Percentiles rank a stretch among this genome's conserved stretches.
Conservation (phyloP, 2,113 vertebrate genomes). For the Oncorhynchus kisutch region DNA sequence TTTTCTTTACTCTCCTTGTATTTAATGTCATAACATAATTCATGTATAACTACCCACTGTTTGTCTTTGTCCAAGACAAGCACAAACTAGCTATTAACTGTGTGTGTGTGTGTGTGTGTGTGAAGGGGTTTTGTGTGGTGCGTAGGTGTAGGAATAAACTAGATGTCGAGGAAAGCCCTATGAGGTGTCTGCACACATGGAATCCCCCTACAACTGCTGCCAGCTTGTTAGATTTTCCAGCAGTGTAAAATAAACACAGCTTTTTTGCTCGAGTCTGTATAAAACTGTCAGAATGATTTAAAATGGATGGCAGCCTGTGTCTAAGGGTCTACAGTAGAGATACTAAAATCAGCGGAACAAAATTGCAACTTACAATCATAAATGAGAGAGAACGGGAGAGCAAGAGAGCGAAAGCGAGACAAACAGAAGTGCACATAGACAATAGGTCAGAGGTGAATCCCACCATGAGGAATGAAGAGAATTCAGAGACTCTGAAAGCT, state of each 20-base stretch:
- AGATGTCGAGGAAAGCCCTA: conserved; percentile 55
- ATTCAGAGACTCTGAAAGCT: no score
- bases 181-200: conserved; percentile 56
- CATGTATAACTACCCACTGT: conserved; percentile 33
- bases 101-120: neutral
- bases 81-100: conserved; percentile 19
- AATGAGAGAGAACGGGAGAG: no score
- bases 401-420: no score
- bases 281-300: conserved; percentile 10
- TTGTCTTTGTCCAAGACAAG: conserved; percentile 50
- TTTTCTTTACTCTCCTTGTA: conserved; percentile 14
- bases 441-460: no score
- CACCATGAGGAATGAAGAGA: no score
- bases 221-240: conserved; percentile 60
- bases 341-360: no score
- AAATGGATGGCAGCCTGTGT: neutral
- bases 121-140: neutral
- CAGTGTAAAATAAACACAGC: conserved; percentile 38
- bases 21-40: conserved; percentile 45
- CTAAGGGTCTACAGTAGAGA: no score
- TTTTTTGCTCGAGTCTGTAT: conserved; percentile 24
- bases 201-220: conserved; percentile 41
- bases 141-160: conserved; percentile 1
- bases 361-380: no score
- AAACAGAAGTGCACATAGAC: no score